A percentile compares a stretch with the other conserved stretches of the same genome.
Evolutionary conservation across 2,113 vertebrate species (phyloP).

Genomic region (Myrmecophaga tridactyla): DNA sequence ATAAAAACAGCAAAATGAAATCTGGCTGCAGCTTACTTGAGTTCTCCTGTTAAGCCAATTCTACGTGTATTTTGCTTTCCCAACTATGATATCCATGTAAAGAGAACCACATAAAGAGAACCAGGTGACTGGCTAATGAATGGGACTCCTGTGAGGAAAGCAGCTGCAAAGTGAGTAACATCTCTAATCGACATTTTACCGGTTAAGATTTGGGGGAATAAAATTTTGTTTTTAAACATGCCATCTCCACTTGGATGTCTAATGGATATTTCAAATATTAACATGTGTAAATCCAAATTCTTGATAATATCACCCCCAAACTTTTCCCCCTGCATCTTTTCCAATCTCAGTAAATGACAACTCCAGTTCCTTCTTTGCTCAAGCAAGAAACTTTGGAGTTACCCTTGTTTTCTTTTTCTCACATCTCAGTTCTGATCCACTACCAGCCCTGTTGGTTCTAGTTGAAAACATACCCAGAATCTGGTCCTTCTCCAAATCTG

Average conservation of each 20-base stretch:
- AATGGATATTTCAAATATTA: background rate
- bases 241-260: background rate
- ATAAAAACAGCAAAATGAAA: background rate
- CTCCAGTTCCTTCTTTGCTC: background rate
- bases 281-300: background rate
- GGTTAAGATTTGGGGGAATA: background rate
- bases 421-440: background rate
- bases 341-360: too few relatives aligned
- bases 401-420: background rate
- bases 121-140: too few relatives aligned
- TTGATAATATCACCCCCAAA: background rate
- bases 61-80: background rate
- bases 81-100: background rate
- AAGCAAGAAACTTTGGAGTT: background rate
- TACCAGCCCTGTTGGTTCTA: background rate
- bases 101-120: background rate
- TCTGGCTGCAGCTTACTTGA: background rate
- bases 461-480: background rate
- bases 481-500: accelerated
- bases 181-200: background rate
- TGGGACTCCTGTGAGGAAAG: background rate
- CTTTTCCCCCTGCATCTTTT: background rate
- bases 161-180: background rate
- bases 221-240: background rate
- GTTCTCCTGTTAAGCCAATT: background rate